Conservation (phyloP, 2,797 vertebrate species). For the Lepidocolaptes lacrymiger region DNA sequence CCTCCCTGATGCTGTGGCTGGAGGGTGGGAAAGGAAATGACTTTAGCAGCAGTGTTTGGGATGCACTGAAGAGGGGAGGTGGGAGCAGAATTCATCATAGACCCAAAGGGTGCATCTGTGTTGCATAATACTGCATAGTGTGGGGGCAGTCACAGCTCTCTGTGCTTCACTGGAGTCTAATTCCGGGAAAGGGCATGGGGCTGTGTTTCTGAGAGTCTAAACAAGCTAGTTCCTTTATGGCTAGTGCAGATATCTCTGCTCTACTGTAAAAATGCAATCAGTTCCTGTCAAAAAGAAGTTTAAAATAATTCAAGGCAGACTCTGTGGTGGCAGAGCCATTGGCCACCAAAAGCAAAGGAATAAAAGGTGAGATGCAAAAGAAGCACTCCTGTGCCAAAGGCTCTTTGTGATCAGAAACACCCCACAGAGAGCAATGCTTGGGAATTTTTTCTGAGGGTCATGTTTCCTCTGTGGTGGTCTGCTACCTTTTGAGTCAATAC, state of each 20-base stretch:
- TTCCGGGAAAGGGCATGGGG: not conserved
- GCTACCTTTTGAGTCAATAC: not conserved
- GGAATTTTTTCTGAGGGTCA: not conserved
- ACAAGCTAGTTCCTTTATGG: not conserved
- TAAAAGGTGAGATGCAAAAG: not conserved
- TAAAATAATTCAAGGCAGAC: not conserved
- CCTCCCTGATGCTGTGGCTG: not conserved
- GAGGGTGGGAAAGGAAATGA: not conserved
- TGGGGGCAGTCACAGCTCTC: not conserved
- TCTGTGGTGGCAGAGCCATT: not conserved
- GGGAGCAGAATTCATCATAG: not conserved
- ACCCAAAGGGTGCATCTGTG: not conserved
- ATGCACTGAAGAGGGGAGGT: not conserved
- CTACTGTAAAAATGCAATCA: not conserved
- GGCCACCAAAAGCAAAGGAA: not conserved
- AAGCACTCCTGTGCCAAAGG: not conserved
- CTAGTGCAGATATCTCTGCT: not conserved
- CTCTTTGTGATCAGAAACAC: not conserved
- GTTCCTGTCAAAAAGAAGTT: not conserved
- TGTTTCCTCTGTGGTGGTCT: not conserved
- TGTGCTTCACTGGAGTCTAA: not conserved
- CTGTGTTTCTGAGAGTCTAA: not conserved
- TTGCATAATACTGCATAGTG: fast-evolving
- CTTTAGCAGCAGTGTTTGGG: not conserved
- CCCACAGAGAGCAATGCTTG: not conserved